phyloP scores from a whole-genome alignment of 2,797 vertebrate genomes.

The Brachyalestes nurse region DNA sequence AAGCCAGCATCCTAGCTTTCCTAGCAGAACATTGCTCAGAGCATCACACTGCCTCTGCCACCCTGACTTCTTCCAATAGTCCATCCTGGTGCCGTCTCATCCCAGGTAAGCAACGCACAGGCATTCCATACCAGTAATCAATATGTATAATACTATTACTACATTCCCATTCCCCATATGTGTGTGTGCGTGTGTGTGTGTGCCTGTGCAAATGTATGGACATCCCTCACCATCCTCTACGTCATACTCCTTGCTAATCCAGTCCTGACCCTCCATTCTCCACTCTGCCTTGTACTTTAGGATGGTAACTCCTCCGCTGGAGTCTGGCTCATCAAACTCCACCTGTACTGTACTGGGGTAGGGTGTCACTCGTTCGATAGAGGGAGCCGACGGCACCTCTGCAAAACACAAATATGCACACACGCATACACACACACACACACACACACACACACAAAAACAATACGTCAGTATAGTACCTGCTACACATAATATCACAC shows the following conservation, averaged over 20 bases:
- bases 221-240: conserved; percentile 84
- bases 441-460: background rate
- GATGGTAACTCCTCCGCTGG: conserved; percentile 90
- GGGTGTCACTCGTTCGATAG: conserved; percentile 86
- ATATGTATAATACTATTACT: too few species aligned
- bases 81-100: too few species aligned
- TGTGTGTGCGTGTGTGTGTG: background rate
- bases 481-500: background rate
- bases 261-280: conserved; percentile 81
- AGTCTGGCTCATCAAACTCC: conserved; percentile 88
- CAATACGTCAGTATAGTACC: background rate
- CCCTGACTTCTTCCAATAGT: too few species aligned
- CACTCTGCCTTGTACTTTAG: conserved; percentile 92
- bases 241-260: conserved; percentile 82
- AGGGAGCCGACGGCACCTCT: conserved; percentile 93
- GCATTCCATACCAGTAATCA: too few species aligned
- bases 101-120: too few species aligned
- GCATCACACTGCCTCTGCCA: too few species aligned
- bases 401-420: conserved; percentile 46
- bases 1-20: too few species aligned
- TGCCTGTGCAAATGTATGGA: background rate
- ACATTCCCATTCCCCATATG: too few species aligned
- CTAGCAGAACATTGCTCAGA: too few species aligned
- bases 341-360: conserved; percentile 93
- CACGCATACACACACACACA: too few species aligned